Conservation (phyloP, 1,140 invertebrate genomes). For the Zaprionus taronus region DNA sequence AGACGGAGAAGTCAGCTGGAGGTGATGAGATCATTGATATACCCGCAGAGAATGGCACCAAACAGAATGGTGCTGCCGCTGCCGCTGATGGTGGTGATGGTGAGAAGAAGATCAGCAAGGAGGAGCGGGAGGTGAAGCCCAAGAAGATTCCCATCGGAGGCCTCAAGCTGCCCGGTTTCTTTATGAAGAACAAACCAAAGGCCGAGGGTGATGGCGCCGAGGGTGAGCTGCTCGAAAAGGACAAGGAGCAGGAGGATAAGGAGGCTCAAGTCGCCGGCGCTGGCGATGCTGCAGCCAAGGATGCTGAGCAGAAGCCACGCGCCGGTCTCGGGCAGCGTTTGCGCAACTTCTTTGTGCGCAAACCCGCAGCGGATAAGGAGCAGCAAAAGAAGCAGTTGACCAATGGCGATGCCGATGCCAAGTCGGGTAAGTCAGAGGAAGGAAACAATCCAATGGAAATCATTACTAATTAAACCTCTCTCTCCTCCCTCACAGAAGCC, state of each 20-base stretch:
- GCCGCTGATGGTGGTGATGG: conserved; percentile 84
- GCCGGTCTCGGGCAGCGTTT: conserved; percentile 72
- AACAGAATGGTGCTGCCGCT: conserved; percentile 61
- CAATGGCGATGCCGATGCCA: conserved; percentile 75
- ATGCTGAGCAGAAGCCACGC: conserved; percentile 67
- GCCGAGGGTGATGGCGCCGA: conserved; percentile 84
- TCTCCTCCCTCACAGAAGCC: conserved; percentile 56
- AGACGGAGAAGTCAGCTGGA: conserved; percentile 57
- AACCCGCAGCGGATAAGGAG: conserved; percentile 72
- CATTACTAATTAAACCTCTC: neutral
- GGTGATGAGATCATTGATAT: conserved; percentile 83
- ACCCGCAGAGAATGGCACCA: conserved; percentile 76
- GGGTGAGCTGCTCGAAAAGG: conserved; percentile 84
- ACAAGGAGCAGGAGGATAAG: conserved; percentile 73
- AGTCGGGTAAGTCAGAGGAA: conserved; percentile 67
- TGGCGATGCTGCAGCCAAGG: conserved; percentile 66
- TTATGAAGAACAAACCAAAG: conserved; percentile 89
- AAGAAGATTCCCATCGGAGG: conserved; percentile 93
- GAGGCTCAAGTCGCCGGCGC: conserved; percentile 35
- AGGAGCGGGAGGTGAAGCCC: conserved; percentile 89
- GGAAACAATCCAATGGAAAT: neutral
- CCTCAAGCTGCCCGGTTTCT: conserved; percentile 92
- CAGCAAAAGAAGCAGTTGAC: conserved; percentile 66
- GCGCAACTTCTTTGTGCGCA: conserved; percentile 77
- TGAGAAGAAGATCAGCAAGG: conserved; percentile 87